Evolutionary conservation across 2,888 invertebrate species (phyloP).

Genomic region (Camptogramma bilineatum): DNA sequence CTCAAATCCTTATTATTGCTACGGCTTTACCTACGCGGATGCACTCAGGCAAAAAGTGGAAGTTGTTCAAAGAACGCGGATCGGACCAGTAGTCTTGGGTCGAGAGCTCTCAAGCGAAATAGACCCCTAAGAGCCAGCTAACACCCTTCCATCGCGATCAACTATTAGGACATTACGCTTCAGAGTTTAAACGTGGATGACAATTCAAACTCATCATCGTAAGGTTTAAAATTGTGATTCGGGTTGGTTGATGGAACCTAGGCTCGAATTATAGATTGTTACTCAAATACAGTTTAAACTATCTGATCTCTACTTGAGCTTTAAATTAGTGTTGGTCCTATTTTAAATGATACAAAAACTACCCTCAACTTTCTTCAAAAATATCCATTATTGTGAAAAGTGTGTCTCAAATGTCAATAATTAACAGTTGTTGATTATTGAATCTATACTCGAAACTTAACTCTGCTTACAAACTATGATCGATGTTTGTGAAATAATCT

Average conservation of each 20-base stretch:
- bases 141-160: conserved; percentile 60
- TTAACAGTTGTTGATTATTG: too few relatives aligned
- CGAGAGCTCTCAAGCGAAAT: conserved; percentile 61
- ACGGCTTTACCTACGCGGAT: conserved; percentile 69
- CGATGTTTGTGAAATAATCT: too few relatives aligned
- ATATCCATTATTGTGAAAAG: too few relatives aligned
- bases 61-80: conserved; percentile 81
- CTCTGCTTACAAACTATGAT: too few relatives aligned
- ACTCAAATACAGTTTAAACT: too few relatives aligned
- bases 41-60: conserved; percentile 79
- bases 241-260: conserved; percentile 45
- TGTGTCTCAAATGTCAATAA: too few relatives aligned
- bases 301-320: too few relatives aligned
- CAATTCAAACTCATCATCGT: conserved; percentile 64
- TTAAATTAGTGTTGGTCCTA: too few relatives aligned
- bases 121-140: conserved; percentile 62
- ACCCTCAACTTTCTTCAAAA: too few relatives aligned
- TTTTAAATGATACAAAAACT: too few relatives aligned
- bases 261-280: too few relatives aligned
- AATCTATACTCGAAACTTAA: too few relatives aligned
- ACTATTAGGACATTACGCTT: conserved; percentile 70
- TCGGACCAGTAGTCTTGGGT: conserved; percentile 63
- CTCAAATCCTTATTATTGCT: conserved; percentile 74
- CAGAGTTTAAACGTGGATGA: conserved; percentile 53
- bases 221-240: conserved; percentile 61